Base-by-base conservation (phyloP, 1,140 invertebrate species). In the Drosophila baimaii region DNA sequence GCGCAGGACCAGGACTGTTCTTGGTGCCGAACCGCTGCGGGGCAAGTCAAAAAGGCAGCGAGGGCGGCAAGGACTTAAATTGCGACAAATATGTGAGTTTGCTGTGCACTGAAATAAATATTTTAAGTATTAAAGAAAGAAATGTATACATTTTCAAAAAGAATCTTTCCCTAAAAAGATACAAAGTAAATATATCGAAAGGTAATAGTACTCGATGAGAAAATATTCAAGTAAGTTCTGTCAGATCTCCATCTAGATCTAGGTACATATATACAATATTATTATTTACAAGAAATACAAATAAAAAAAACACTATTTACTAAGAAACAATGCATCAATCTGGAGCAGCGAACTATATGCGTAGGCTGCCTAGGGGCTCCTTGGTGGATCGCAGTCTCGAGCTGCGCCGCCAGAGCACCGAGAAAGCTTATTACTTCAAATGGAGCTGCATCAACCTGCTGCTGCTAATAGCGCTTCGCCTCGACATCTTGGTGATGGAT, bases 41-140 rank as follows among this genome's bases (percentile, higher is more conserved):
- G 84, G 72, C 57, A 84, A 88, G 84, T 80, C 73, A 80, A 89
- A 80, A 80, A 78, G 84, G 56, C 83, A 89, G 79, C 35, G 21
- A 69, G 31, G 74, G 57, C 55, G 29, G 49, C 70, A 39, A 62
- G 68, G 64, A 82, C 76, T 73, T 77, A 79, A 83, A 88, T 80
- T 86, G 79, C 71, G 79, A 79, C 81, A 85, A 85, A 82, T 79
- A 59, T 65, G 56, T 35, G 61, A 19, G 37, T 37, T 25, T 51
- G 46, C 43, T 8, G 5, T 37, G 31, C 61, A 46, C 51, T 33
- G 29, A 13, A 10, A 49, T 13, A 58, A 58, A 21, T 21, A 2
- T 5, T 31, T 5, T 9, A 1, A 35, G n/a, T 21, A 19, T 8
- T 31, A 5, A n/a, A n/a, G n/a, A n/a, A n/a, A n/a, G n/a, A n/a